Evolutionary conservation across 2,888 invertebrate species (phyloP).

Genomic region (Gasteruption jaculator): DNA sequence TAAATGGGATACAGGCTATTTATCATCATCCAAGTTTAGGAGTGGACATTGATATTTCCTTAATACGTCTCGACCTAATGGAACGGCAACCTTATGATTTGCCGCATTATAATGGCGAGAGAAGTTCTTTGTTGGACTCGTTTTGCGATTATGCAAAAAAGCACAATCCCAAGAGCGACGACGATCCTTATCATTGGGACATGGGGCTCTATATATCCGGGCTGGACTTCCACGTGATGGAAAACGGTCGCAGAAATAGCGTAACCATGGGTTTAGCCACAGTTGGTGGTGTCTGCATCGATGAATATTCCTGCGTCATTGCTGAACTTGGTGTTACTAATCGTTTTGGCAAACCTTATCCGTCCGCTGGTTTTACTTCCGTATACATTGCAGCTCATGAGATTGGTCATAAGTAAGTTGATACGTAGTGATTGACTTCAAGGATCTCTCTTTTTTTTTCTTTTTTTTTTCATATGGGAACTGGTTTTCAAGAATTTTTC

Average conservation of each 20-base stretch:
- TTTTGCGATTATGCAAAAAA: slow-evolving; percentile 69
- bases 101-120: slow-evolving; percentile 64
- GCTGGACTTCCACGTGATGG: slow-evolving; percentile 70
- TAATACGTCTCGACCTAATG: slow-evolving; percentile 69
- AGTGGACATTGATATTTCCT: slow-evolving; percentile 61
- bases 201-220: slow-evolving; percentile 75
- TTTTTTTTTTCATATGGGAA: too few relatives aligned
- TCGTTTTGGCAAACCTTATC: slow-evolving; percentile 71
- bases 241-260: slow-evolving; percentile 63
- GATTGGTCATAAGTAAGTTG: slow-evolving; percentile 75
- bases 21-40: slow-evolving; percentile 73
- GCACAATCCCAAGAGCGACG: slow-evolving; percentile 64
- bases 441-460: slow-evolving; percentile 7
- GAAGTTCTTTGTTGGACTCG: slow-evolving; percentile 65
- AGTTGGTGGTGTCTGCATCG: slow-evolving; percentile 71
- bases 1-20: slow-evolving; percentile 76
- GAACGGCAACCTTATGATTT: slow-evolving; percentile 61
- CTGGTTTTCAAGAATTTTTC: too few relatives aligned
- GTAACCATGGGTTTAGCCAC: slow-evolving; percentile 81
- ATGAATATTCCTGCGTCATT: slow-evolving; percentile 71
- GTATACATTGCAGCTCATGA: slow-evolving; percentile 80
- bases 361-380: slow-evolving; percentile 79
- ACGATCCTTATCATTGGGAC: slow-evolving; percentile 74
- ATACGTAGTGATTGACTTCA: background rate
- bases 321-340: slow-evolving; percentile 74